Evolutionary conservation across 2,113 vertebrate species (phyloP), one percentile per base, ranked within the genome.

Genomic region (Athene noctua): DNA sequence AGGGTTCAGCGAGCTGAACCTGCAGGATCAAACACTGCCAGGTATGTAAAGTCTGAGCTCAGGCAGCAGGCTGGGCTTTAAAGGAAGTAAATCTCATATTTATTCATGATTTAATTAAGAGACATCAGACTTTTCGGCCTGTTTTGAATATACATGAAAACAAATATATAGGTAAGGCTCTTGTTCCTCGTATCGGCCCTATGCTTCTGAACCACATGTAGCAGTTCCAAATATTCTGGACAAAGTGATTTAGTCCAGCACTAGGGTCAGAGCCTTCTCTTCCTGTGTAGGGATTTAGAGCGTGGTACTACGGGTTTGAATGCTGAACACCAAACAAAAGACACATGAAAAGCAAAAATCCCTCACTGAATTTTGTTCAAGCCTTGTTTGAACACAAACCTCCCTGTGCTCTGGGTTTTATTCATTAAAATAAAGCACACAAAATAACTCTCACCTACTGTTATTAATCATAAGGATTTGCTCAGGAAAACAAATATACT

Each of bases 91-190:
- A 90, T 78, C 81, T 95, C 91, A 66, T 94, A 91, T 92, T 97
- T 96, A 97, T 96, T 95, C 86, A 95, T 95, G 42, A 91, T 96
- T 92, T 90, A 86, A 96, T 90, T 95, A 96, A 91, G 83, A 66
- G 51, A 96, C 44, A 86, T 70, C 73, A 55, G 49, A 54, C 29
- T 92, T 72, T 94, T 92, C 67, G 81, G 30, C 30, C 70, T 74
- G 38, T 83, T 91, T 94, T 75, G 86, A 88, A 94, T 94, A 94
- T 65, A 92, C 47, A 92, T 57, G 46, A 84, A 96, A 95, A 83
- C 55, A 94, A 94, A 94, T 62, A 83, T 3, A 72, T 46, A 86
- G 59, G 77, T 94, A 87, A 91, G 22, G 81, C 30, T 96, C 93
- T 80, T 15, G 0, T 32, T 77, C 38, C 30, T 96, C 78, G 15